These are phyloP conservation scores for Sitophilus oryzae DNA, from an alignment of 1,140 invertebrate genomes.

Conservation along the genomic window DNA sequence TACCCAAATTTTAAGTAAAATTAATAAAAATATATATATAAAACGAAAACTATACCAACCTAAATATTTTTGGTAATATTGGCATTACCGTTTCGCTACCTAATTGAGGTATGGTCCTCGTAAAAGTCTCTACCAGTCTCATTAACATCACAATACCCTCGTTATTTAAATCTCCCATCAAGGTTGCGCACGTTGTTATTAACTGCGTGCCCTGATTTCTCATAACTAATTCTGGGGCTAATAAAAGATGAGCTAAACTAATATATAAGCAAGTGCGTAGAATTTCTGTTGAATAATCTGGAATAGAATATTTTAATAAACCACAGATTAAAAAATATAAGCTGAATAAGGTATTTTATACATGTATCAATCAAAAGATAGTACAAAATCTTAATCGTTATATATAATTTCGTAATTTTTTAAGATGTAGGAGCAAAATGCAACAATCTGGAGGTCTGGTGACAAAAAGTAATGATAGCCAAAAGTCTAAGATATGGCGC, in stretches of 20 bases:
- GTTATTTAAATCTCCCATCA: constrained; percentile 70
- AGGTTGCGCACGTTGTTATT: constrained; percentile 58
- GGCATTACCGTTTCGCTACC: constrained; percentile 61
- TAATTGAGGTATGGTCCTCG: constrained; percentile 58
- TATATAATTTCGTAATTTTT: too few relatives aligned
- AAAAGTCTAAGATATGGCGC: too few relatives aligned
- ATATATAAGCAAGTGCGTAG: constrained; percentile 71
- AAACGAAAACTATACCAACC: constrained; percentile 50
- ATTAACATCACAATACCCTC: constrained; percentile 73
- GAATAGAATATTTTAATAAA: constrained; percentile 13
- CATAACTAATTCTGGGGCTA: constrained; percentile 74
- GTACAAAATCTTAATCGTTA: too few relatives aligned
- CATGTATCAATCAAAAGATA: too few relatives aligned
- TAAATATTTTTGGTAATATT: constrained; percentile 58
- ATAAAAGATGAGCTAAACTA: constrained; percentile 75
- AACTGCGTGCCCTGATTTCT: constrained; percentile 62
- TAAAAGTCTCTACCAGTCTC: constrained; percentile 65
- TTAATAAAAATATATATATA: constrained; percentile 45
- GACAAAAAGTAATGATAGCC: too few relatives aligned
- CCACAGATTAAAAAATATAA: neutral
- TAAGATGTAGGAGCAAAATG: too few relatives aligned
- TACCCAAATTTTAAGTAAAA: too few relatives aligned
- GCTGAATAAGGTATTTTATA: too few relatives aligned
- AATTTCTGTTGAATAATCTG: constrained; percentile 77
- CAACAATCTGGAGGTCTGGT: too few relatives aligned